A percentile compares a stretch with the other conserved stretches of the same genome.
Conservation (phyloP, 2,888 invertebrate genomes). For the Xiphydria camelus region DNA sequence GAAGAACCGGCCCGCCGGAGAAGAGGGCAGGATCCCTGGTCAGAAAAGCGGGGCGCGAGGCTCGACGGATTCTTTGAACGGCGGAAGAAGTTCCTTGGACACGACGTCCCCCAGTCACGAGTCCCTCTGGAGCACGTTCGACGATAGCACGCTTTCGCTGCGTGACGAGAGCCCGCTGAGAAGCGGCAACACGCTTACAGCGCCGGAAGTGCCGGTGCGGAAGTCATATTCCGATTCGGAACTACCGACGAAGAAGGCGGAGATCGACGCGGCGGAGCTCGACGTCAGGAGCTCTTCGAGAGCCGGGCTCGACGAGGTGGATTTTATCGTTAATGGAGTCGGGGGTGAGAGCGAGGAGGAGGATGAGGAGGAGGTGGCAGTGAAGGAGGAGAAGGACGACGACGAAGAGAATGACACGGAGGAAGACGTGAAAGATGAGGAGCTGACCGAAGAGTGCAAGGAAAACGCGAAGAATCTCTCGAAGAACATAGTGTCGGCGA, state of each 20-base stretch:
- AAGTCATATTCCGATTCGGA: conserved; percentile 49
- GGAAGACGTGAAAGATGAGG: neutral
- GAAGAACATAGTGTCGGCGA: neutral
- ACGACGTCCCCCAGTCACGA: conserved; percentile 49
- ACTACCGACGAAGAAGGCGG: conserved; percentile 15
- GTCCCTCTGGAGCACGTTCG: conserved; percentile 50
- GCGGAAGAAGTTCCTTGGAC: conserved; percentile 42
- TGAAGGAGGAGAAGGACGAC: neutral
- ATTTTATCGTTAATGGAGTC: conserved; percentile 14
- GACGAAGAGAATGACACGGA: neutral
- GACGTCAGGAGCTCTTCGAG: neutral
- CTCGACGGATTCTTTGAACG: conserved; percentile 41
- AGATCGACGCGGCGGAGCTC: neutral
- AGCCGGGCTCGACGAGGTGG: conserved; percentile 24
- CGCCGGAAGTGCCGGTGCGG: conserved; percentile 13
- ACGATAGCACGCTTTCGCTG: conserved; percentile 47
- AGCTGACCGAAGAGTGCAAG: neutral
- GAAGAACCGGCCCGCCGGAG: neutral
- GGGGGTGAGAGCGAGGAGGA: neutral
- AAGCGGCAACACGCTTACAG: neutral
- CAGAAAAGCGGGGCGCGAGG: conserved; percentile 17
- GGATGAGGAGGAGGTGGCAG: neutral
- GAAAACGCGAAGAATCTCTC: too few relatives aligned
- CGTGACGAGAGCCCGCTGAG: conserved; percentile 36
- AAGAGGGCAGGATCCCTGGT: neutral